phyloP scores from a whole-genome alignment of 92 coral and sea anemone genomes.

The Blastomussa wellsi region DNA sequence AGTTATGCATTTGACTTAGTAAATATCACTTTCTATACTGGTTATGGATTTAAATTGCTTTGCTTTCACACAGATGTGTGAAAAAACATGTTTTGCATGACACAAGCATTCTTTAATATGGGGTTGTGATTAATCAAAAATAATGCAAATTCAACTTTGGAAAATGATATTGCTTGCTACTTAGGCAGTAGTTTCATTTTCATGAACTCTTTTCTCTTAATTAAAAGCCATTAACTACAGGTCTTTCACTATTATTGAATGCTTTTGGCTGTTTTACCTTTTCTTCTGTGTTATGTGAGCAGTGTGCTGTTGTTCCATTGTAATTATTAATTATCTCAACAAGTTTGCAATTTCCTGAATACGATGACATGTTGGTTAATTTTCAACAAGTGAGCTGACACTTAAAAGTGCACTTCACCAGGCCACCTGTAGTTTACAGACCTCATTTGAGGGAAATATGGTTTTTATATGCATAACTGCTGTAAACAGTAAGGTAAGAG shows the following conservation, averaged over 20 bases:
- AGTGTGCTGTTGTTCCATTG: not conserved
- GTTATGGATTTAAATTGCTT: not conserved
- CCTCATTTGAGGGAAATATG: conserved; percentile 35
- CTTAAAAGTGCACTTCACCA: not conserved
- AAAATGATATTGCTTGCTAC: conserved; percentile 17
- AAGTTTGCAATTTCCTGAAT: conserved; percentile 37
- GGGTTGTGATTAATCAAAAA: not conserved
- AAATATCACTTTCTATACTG: not conserved
- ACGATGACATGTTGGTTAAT: conserved; percentile 21
- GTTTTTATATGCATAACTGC: conserved; percentile 65
- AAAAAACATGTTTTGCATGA: conserved; percentile 13
- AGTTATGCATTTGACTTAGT: conserved; percentile 11
- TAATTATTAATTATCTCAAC: conserved; percentile 24
- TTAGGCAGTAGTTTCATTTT: not conserved
- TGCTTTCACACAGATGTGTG: conserved; percentile 31
- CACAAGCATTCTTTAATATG: not conserved
- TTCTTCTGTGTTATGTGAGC: not conserved
- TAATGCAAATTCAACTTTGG: conserved; percentile 2
- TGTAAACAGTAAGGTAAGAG: conserved; percentile 53
- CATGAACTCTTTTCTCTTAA: not conserved
- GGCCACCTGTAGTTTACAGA: conserved; percentile 22
- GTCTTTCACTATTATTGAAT: not conserved
- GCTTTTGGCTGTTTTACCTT: not conserved
- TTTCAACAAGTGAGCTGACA: conserved; percentile 16
- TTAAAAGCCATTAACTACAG: not conserved